Conservation (phyloP, 2,888 invertebrate species). For the Noctuana brunneofusca region DNA sequence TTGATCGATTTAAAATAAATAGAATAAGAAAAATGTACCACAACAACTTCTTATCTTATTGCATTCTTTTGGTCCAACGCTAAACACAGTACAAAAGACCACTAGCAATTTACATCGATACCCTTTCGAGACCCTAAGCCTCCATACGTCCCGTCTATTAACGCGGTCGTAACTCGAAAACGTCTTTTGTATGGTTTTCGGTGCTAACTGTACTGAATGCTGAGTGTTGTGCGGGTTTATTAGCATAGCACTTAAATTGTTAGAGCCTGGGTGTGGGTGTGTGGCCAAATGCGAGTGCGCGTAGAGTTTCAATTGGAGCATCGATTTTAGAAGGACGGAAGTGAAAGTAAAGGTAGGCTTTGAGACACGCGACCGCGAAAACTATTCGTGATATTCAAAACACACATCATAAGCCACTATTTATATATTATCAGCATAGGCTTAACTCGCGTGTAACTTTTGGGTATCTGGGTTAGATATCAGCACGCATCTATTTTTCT, state of each 20-base stretch:
- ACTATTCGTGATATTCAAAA: neutral
- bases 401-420: too few relatives aligned
- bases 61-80: neutral
- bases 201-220: slow-evolving; percentile 60
- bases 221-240: slow-evolving; percentile 53
- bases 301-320: neutral
- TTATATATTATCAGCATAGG: too few relatives aligned
- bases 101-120: slow-evolving; percentile 18
- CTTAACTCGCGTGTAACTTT: too few relatives aligned
- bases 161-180: slow-evolving; percentile 56
- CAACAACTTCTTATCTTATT: neutral
- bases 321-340: neutral
- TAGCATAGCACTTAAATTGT: slow-evolving; percentile 72
- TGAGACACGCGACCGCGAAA: neutral
- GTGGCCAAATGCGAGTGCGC: slow-evolving; percentile 39
- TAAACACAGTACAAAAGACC: slow-evolving; percentile 11
- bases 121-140: slow-evolving; percentile 40
- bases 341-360: neutral
- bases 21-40: neutral
- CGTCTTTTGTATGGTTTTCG: slow-evolving; percentile 60
- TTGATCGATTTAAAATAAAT: too few relatives aligned
- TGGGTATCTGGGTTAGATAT: too few relatives aligned
- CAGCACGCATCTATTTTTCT: too few relatives aligned
- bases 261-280: slow-evolving; percentile 61
- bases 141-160: slow-evolving; percentile 62